Base-by-base conservation (phyloP, 2,888 invertebrate species). In the Diplazon laetatorius region DNA sequence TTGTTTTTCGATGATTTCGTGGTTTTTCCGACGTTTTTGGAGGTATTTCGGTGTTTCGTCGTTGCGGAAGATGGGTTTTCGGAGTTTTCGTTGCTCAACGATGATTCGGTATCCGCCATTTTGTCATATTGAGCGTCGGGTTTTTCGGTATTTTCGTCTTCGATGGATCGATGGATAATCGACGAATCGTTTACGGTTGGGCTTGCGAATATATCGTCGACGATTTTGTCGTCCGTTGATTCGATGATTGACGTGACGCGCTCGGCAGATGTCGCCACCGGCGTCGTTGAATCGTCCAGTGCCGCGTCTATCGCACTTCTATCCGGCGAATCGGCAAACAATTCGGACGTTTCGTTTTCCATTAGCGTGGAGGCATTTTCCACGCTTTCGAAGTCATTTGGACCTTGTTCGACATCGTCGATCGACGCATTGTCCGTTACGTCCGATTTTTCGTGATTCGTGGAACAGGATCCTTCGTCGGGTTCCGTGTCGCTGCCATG, bases 351-450 rank as follows among this genome's bases (percentile, higher is more conserved):
- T 55, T 46, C 44, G 9, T 9, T 37, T 10, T 18, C 10, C 9
- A 1, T 1, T 12, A 10, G n/a, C 4, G 22, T 14, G 14, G 50
- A 14, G 20, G n/a, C 5, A n/a, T 1, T 37, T 2, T 2, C 20
- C 3, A 16, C 10, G 9, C 3, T 14, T 4, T 44, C 48, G 3
- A 14, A 14, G 1, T 10, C 25, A 14, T 35, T n/a, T 6, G 30
- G 35, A 10, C 44, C 66, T 14, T 75, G 71, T 14, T n/a, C n/a
- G 10, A 78, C 12, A 55, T 55, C 22, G 39, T 39, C 48, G 71
- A 30, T 30, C 70, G 42, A 71, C 71, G n/a, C 63, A 10, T 75
- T 55, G n/a, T 37, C 25, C 14, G 39, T 37, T 1, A n/a, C n/a
- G 9, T 71, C 71, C 25, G 68, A 20, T 62, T 66, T 9, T 10